A percentile compares a stretch with the other conserved stretches of the same genome.
These are phyloP conservation scores for Aleiodes testaceus DNA, from an alignment of 2,888 invertebrate species.

Conservation along the genomic window DNA sequence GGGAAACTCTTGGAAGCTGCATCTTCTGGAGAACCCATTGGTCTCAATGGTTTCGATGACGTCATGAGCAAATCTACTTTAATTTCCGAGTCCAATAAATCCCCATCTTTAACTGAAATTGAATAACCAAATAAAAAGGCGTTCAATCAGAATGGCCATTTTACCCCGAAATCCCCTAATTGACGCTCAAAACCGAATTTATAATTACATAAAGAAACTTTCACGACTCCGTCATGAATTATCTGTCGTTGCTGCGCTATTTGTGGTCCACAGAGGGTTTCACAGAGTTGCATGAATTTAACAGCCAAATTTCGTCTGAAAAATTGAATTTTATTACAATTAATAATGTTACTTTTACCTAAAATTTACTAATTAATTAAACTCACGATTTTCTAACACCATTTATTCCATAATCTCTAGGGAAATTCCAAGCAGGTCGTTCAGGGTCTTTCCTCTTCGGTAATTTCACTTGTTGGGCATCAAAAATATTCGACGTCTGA, in stretches of 20 bases:
- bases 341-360: conserved; percentile 12
- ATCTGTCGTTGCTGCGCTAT: conserved; percentile 76
- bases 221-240: conserved; percentile 77
- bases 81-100: conserved; percentile 79
- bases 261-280: conserved; percentile 77
- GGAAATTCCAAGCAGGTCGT: conserved; percentile 82
- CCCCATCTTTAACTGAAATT: conserved; percentile 75
- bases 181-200: neutral
- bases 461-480: conserved; percentile 85
- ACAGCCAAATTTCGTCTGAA: conserved; percentile 80
- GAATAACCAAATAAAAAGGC: neutral
- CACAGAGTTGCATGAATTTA: conserved; percentile 81
- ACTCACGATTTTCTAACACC: conserved; percentile 81
- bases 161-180: neutral
- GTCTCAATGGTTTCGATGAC: conserved; percentile 77
- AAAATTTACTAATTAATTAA: neutral
- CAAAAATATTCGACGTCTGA: conserved; percentile 80
- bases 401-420: conserved; percentile 84
- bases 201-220: conserved; percentile 74
- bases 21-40: conserved; percentile 71
- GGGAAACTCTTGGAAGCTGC: conserved; percentile 78
- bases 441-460: conserved; percentile 82
- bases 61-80: conserved; percentile 80
- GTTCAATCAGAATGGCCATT: too few species aligned
- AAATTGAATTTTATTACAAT: conserved; percentile 52